A percentile compares a stretch with the other conserved stretches of the same genome.
Evolutionary conservation across 2,888 invertebrate genomes (phyloP).

Genomic region (Pomacea canaliculata): DNA sequence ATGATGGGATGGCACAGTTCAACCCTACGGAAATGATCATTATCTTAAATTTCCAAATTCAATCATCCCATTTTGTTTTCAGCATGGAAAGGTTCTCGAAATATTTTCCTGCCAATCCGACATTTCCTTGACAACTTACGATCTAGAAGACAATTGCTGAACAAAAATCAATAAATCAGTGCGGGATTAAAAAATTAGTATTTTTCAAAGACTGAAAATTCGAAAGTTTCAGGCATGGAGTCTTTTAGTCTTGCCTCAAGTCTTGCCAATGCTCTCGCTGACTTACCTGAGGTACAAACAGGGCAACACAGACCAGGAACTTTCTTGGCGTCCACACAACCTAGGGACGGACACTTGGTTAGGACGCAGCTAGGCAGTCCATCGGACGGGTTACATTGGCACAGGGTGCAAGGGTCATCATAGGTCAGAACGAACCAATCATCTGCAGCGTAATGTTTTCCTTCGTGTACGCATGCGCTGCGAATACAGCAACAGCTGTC

Average conservation of each 20-base stretch:
- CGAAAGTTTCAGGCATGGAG: no score
- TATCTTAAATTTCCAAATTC: not conserved
- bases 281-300: constrained; percentile 8
- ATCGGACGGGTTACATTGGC: constrained; percentile 23
- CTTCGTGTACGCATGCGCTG: constrained; percentile 9
- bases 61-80: no score
- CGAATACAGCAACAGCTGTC: constrained; percentile 21
- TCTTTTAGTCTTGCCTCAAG: no score
- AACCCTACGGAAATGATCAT: not conserved
- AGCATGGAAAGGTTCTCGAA: no score
- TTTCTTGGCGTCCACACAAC: constrained; percentile 10
- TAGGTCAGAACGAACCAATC: constrained; percentile 23
- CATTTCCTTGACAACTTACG: no score
- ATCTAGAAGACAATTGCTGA: no score
- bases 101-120: no score
- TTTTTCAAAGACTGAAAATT: no score
- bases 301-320: constrained; percentile 17
- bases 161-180: no score
- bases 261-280: no score
- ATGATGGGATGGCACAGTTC: not conserved
- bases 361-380: constrained; percentile 14
- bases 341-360: not conserved
- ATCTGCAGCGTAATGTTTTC: constrained; percentile 14
- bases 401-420: constrained; percentile 22
- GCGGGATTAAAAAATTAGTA: no score